These are phyloP conservation scores for Nesometra sesokonis DNA, from an alignment of 35 echinoderm and acorn worm species.

Conservation along the genomic window DNA sequence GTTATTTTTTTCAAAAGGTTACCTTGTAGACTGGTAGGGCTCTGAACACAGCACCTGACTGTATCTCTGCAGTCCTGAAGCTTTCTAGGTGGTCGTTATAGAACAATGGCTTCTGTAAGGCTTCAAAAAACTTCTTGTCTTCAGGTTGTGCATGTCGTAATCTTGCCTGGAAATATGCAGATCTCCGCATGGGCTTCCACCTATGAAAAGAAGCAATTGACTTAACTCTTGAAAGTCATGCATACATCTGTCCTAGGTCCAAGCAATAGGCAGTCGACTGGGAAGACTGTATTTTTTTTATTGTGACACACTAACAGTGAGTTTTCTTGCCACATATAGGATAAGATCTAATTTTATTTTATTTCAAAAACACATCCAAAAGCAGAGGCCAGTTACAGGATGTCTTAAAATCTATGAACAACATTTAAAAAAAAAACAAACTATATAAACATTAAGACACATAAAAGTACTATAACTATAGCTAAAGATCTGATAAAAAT, in stretches of 20 bases:
- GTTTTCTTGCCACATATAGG: too few relatives aligned
- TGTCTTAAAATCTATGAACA: too few relatives aligned
- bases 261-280: background rate
- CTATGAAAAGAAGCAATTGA: conserved; percentile 19
- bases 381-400: too few relatives aligned
- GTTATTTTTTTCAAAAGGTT: background rate
- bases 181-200: conserved; percentile 87
- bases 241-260: too few relatives aligned
- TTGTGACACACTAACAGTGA: too few relatives aligned
- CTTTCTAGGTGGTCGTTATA: conserved; percentile 95
- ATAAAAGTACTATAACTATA: too few relatives aligned
- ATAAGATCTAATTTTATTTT: too few relatives aligned
- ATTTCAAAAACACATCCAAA: too few relatives aligned
- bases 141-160: conserved; percentile 37
- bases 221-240: too few relatives aligned
- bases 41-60: conserved; percentile 87
- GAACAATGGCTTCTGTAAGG: conserved; percentile 91
- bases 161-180: conserved; percentile 60
- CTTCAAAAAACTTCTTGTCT: conserved; percentile 89
- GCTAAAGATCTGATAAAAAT: too few relatives aligned
- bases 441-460: too few relatives aligned
- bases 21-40: conserved; percentile 95
- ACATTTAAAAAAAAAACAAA: too few relatives aligned
- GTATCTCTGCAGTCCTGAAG: conserved; percentile 68
- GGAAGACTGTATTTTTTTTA: background rate